Evolutionary conservation across 2,888 invertebrate species (phyloP), one percentile per base, ranked within the genome.

Genomic region (Xylota sylvarum): DNA sequence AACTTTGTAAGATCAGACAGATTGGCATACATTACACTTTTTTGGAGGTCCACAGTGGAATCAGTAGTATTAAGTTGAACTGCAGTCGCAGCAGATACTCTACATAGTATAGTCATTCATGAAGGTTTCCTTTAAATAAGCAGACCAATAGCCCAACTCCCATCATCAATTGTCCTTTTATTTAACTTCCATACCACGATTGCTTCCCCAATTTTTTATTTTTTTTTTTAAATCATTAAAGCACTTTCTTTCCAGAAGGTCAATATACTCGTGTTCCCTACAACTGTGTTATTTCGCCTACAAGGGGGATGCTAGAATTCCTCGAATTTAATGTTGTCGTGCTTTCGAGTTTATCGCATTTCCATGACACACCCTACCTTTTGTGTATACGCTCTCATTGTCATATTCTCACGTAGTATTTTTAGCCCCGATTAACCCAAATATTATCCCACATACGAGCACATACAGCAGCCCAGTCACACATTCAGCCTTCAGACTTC

Each of bases 381-480:
- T n/a, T 50, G 27, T 62, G 52, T 65, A 56, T 4, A 9, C 17
- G 37, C 9, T 72, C 65, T n/a, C 37, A 40, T 52, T 60, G 56
- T 32, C 48, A 50, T 65, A 40, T 40, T 72, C 64, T 23, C 56
- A 72, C 40, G 48, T 40, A 12, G 32, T 80, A 80, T 80, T 80
- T 73, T 80, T 80, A 80, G 64, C 65, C 58, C 48, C 56, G 79
- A 80, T 80, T 73, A 80, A 80, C 79, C 79, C 55, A 73, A 64
- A 79, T 72, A 80, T 80, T 73, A 80, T 73, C 79, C 79, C 55
- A 73, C 72, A 79, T 72, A 50, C 58, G 40, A 10, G 50, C 5
- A 40, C 48, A 77, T 19, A 55, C 37, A 27, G n/a, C n/a, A n/a
- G n/a, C 19, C 19, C 37, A 23, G 19, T 3, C 56, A 37, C 50